These are phyloP conservation scores for Kryptolebias marmoratus DNA, from an alignment of 2,113 vertebrate genomes.

Conservation along the genomic window DNA sequence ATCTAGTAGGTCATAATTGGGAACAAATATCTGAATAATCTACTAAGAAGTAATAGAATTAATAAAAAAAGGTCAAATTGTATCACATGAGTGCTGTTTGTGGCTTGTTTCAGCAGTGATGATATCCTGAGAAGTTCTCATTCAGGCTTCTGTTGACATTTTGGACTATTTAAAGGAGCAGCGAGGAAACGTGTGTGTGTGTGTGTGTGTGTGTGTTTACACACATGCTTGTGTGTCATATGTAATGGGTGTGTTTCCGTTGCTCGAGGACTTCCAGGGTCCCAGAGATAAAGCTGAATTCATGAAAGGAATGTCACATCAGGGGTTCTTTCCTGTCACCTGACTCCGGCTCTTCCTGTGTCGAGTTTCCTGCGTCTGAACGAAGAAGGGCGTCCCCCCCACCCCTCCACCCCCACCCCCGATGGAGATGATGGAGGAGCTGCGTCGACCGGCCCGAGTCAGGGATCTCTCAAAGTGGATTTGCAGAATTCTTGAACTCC, in stretches of 20 bases:
- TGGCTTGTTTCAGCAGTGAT: conserved; percentile 1
- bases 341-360: conserved; percentile 73
- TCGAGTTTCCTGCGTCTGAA: conserved; percentile 49
- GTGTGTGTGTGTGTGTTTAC: conserved; percentile 9
- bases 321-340: conserved; percentile 74
- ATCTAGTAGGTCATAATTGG: too few relatives aligned
- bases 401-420: neutral
- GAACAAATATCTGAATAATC: too few relatives aligned
- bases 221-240: conserved; percentile 5
- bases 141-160: conserved; percentile 15
- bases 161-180: conserved; percentile 48
- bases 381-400: conserved; percentile 18
- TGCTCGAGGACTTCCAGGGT: conserved; percentile 59
- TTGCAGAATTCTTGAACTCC: too few relatives aligned
- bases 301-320: conserved; percentile 57
- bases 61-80: too few relatives aligned
- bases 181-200: conserved; percentile 13
- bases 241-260: conserved; percentile 65
- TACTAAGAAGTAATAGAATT: too few relatives aligned
- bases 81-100: neutral
- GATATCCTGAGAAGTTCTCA: conserved; percentile 39
- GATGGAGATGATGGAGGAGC: neutral
- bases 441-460: neutral
- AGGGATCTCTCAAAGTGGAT: too few relatives aligned
- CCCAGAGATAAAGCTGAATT: conserved; percentile 65